Evolutionary conservation across 1,140 invertebrate species (phyloP).

Genomic region (Drosophila orosa): DNA sequence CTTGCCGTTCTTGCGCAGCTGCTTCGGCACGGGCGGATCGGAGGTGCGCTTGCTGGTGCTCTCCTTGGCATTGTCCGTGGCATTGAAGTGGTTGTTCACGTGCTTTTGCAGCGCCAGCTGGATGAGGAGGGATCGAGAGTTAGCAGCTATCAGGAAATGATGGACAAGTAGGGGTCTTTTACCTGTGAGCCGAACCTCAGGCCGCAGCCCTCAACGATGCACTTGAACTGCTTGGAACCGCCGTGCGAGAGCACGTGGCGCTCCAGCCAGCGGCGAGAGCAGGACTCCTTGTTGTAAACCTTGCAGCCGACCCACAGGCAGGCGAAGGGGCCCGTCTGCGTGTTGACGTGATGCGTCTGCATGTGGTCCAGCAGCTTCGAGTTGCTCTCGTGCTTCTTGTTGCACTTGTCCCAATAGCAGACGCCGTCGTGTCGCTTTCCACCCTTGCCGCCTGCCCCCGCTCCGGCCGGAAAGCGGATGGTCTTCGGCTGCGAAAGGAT

Average conservation of each 20-base stretch:
- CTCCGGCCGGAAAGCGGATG: constrained; percentile 89
- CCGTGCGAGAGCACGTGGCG: constrained; percentile 96
- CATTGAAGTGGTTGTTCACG: constrained; percentile 96
- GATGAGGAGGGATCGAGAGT: constrained; percentile 63
- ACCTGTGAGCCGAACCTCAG: constrained; percentile 96
- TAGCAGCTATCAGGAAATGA: neutral
- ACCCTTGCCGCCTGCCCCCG: constrained; percentile 77
- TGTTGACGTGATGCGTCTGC: constrained; percentile 94
- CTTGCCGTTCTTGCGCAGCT: constrained; percentile 93
- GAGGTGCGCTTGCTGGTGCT: constrained; percentile 87
- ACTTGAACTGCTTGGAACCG: constrained; percentile 97
- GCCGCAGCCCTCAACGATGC: constrained; percentile 97
- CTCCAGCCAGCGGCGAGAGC: constrained; percentile 96
- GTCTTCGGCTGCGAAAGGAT: constrained; percentile 91
- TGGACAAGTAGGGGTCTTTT: constrained; percentile 54
- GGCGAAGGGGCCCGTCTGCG: constrained; percentile 92
- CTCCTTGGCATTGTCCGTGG: constrained; percentile 86
- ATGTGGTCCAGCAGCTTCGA: constrained; percentile 94
- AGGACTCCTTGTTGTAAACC: constrained; percentile 95
- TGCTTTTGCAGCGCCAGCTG: constrained; percentile 94
- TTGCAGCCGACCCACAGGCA: constrained; percentile 97
- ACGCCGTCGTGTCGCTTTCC: constrained; percentile 85
- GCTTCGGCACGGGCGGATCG: constrained; percentile 88
- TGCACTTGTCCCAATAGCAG: constrained; percentile 95
- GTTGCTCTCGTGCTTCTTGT: constrained; percentile 90